A percentile compares a stretch with the other conserved stretches of the same genome.
Evolutionary conservation across 2,888 invertebrate species (phyloP).

Genomic region (Nomada fabriciana): DNA sequence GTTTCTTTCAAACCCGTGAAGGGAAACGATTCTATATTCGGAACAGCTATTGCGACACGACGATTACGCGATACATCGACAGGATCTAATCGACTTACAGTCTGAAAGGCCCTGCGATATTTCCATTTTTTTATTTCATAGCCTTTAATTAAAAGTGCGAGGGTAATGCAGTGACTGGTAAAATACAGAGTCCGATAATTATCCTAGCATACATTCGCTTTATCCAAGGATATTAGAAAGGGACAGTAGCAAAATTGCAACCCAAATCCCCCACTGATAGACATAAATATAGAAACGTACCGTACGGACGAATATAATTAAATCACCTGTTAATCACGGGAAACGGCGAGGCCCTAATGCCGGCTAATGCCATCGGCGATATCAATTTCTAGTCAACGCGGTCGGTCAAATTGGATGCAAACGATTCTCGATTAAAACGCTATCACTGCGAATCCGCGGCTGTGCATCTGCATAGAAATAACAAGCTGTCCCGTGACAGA

Average conservation of each 20-base stretch:
- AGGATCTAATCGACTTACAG: no score
- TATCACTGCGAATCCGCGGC: conserved; percentile 16
- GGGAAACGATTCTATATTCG: no score
- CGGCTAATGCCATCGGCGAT: conserved; percentile 15
- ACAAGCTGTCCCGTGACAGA: conserved; percentile 5
- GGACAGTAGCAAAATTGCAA: background rate
- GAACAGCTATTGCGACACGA: no score
- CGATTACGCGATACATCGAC: no score
- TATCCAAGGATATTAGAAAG: no score
- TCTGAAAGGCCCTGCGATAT: no score
- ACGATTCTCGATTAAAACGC: conserved; percentile 44
- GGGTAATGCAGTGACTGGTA: no score
- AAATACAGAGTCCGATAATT: no score
- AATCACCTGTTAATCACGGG: conserved; percentile 53
- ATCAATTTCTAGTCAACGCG: conserved; percentile 49
- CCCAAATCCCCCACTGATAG: background rate
- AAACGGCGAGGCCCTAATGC: conserved; percentile 38
- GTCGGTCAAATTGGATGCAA: conserved; percentile 25
- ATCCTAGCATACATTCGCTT: no score
- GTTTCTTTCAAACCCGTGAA: background rate
- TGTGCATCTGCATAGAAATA: conserved; percentile 44
- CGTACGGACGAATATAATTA: conserved; percentile 44
- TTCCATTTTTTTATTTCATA: no score
- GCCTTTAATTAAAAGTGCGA: no score
- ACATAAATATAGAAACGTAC: background rate